phyloP scores from a whole-genome alignment of 2,888 invertebrate species.

The Zaprionus obscuricornis region DNA sequence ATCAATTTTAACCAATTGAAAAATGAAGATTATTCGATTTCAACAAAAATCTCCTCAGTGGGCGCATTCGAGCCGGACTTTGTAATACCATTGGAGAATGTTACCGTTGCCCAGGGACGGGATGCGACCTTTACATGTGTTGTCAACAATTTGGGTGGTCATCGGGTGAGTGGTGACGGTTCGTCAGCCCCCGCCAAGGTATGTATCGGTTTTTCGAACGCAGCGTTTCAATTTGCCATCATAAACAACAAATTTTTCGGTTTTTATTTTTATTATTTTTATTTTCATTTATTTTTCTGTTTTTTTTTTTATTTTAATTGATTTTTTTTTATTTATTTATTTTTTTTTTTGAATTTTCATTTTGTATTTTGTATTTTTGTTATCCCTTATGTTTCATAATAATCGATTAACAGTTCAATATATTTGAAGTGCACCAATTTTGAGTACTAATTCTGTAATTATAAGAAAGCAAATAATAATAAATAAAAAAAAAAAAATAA shows the following conservation, averaged over 20 bases:
- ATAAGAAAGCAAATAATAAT: constrained; percentile 19
- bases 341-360: neutral
- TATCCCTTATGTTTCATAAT: too few species aligned
- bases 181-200: constrained; percentile 91
- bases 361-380: constrained; percentile 1
- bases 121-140: constrained; percentile 91
- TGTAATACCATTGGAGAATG: constrained; percentile 89
- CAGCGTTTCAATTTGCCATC: constrained; percentile 57
- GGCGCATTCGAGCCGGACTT: constrained; percentile 90
- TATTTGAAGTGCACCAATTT: constrained; percentile 63
- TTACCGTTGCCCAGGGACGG: constrained; percentile 90
- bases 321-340: constrained; percentile 5
- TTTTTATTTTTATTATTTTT: neutral
- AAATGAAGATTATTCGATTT: constrained; percentile 82
- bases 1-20: constrained; percentile 54
- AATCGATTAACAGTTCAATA: constrained; percentile 21
- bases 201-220: constrained; percentile 86
- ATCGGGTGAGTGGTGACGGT: constrained; percentile 95
- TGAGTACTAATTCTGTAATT: too few species aligned
- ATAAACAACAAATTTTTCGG: neutral
- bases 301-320: constrained; percentile 3
- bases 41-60: constrained; percentile 84
- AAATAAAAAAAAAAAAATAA: constrained; percentile 5
- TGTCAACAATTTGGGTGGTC: constrained; percentile 89
- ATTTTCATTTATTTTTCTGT: neutral